Percentiles rank a stretch among this genome's conserved stretches.
Evolutionary conservation across 2,888 invertebrate genomes (phyloP).

Genomic region (Yponomeuta malinellus): DNA sequence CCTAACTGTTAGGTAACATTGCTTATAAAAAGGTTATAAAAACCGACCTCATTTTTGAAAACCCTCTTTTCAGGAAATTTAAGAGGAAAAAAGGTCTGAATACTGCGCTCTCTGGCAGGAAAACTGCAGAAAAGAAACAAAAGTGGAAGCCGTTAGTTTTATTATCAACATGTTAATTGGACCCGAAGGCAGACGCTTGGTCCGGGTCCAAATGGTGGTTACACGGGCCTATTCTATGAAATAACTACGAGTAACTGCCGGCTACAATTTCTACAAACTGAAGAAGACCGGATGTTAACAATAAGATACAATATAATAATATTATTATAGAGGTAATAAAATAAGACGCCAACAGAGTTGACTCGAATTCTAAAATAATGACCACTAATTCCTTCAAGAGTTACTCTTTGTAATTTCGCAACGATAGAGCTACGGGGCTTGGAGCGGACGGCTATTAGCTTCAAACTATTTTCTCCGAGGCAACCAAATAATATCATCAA

Average conservation of each 20-base stretch:
- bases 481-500: not conserved
- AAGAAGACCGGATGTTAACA: no score
- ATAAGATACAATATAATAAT: no score
- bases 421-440: no score
- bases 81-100: not conserved
- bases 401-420: no score
- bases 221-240: conserved; percentile 15
- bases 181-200: conserved; percentile 52
- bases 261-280: no score
- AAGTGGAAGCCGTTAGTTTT: conserved; percentile 41
- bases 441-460: not conserved
- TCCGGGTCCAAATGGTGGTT: conserved; percentile 51
- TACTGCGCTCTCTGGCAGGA: not conserved
- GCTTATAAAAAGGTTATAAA: not conserved
- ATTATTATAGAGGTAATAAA: no score
- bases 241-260: no score
- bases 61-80: not conserved
- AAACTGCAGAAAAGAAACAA: conserved; percentile 19
- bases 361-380: no score
- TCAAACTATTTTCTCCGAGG: not conserved
- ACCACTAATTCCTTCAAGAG: no score
- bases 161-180: conserved; percentile 64
- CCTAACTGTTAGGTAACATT: not conserved
- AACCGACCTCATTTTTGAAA: not conserved
- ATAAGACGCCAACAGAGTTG: no score